A percentile compares a stretch with the other conserved stretches of the same genome.
These are phyloP conservation scores for Orgyia antiqua DNA, from an alignment of 2,888 invertebrate genomes.

Conservation along the genomic window DNA sequence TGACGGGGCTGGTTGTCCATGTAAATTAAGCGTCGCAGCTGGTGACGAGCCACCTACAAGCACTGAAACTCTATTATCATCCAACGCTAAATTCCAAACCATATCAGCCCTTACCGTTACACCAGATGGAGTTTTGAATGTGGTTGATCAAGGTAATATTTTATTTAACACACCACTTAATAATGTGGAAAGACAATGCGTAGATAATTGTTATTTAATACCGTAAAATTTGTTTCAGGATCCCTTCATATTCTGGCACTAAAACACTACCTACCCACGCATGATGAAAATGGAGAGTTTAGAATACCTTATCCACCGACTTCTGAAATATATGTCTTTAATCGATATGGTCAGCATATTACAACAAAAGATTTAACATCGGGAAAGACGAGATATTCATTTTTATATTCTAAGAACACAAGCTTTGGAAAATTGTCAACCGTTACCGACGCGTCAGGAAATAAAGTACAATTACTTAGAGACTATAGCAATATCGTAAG, in stretches of 20 bases:
- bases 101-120: slow-evolving; percentile 95
- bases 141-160: slow-evolving; percentile 94
- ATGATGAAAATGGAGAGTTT: slow-evolving; percentile 93
- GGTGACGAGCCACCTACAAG: slow-evolving; percentile 84
- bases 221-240: slow-evolving; percentile 56
- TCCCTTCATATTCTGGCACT: slow-evolving; percentile 90
- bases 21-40: slow-evolving; percentile 71
- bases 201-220: neutral
- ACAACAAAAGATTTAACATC: slow-evolving; percentile 96
- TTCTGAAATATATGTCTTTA: slow-evolving; percentile 95
- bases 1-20: slow-evolving; percentile 68
- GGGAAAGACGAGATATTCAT: slow-evolving; percentile 95
- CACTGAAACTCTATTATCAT: slow-evolving; percentile 91
- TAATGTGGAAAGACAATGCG: neutral
- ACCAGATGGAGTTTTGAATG: slow-evolving; percentile 96
- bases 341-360: slow-evolving; percentile 97
- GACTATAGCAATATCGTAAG: slow-evolving; percentile 96
- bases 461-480: slow-evolving; percentile 93
- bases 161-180: neutral
- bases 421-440: slow-evolving; percentile 96
- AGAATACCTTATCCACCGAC: slow-evolving; percentile 96
- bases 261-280: slow-evolving; percentile 91
- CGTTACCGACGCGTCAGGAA: slow-evolving; percentile 95
- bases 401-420: slow-evolving; percentile 97
- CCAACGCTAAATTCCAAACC: slow-evolving; percentile 92